phyloP scores from a whole-genome alignment of 2,888 invertebrate species.

The Branchellion lobata region DNA sequence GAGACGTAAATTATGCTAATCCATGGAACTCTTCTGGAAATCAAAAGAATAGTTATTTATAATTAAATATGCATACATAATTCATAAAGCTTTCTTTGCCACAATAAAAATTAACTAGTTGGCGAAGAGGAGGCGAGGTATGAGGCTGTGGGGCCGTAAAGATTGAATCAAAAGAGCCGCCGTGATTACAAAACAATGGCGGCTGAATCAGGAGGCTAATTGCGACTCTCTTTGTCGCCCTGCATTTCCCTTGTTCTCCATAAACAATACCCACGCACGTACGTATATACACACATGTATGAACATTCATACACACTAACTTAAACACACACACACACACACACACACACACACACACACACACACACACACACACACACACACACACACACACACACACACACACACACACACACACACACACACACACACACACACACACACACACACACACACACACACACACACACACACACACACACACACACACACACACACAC shows the following conservation, averaged over 20 bases:
- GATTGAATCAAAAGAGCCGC: no score
- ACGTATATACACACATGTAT: background rate
- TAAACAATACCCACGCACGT: background rate
- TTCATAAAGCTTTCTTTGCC: no score
- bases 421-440: conserved; percentile 44
- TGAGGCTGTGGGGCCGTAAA: no score
- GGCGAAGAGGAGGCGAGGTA: no score
- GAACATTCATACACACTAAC: background rate
- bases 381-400: conserved; percentile 43
- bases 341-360: conserved; percentile 42
- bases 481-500: conserved; percentile 35
- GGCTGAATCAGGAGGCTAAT: no score
- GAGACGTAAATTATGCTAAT: no score
- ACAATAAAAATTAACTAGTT: no score
- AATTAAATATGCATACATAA: no score
- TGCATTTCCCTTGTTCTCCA: background rate
- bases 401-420: conserved; percentile 43
- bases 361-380: conserved; percentile 43
- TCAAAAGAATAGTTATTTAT: no score
- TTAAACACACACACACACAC: conserved; percentile 35
- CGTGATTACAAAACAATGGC: no score
- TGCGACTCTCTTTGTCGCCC: no score
- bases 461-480: conserved; percentile 34
- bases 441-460: conserved; percentile 37
- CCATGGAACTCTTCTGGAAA: no score